Conservation (phyloP, 2,797 vertebrate genomes). For the Apogon talboti region DNA sequence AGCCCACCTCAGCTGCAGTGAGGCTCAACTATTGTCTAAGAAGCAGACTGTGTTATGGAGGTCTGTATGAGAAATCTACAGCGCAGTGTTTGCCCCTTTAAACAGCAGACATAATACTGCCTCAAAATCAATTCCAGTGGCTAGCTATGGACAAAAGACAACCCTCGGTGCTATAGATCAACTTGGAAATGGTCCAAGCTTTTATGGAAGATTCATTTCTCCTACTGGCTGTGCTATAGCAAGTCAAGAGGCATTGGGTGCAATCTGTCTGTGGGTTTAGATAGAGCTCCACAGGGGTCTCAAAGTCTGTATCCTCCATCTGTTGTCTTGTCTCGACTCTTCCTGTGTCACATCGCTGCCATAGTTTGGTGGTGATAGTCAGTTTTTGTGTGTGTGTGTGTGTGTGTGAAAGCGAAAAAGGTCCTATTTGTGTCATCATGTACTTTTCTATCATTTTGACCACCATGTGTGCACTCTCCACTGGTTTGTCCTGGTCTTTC, state of each 20-base stretch:
- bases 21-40: conserved; percentile 4
- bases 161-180: conserved; percentile 17
- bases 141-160: conserved; percentile 6
- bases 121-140: conserved; percentile 17
- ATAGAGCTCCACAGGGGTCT: conserved; percentile 42
- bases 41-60: not conserved
- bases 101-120: conserved; percentile 4
- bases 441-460: not conserved
- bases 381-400: conserved; percentile 13
- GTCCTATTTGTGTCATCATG: not conserved
- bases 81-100: conserved; percentile 19
- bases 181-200: conserved; percentile 34
- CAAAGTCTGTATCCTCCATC: conserved; percentile 56
- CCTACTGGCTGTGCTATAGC: conserved; percentile 39
- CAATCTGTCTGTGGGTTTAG: conserved; percentile 53
- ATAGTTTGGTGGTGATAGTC: conserved; percentile 14
- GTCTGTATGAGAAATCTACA: conserved; percentile 14
- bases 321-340: conserved; percentile 53
- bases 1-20: conserved; percentile 2
- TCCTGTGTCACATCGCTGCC: conserved; percentile 37
- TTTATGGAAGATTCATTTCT: conserved; percentile 45
- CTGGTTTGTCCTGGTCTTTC: conserved; percentile 26
- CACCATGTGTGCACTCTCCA: conserved; percentile 1
- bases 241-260: conserved; percentile 35
- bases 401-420: no score